phyloP scores from a whole-genome alignment of 64 coral and sea anemone genomes.

The Stichodactyla helianthus region DNA sequence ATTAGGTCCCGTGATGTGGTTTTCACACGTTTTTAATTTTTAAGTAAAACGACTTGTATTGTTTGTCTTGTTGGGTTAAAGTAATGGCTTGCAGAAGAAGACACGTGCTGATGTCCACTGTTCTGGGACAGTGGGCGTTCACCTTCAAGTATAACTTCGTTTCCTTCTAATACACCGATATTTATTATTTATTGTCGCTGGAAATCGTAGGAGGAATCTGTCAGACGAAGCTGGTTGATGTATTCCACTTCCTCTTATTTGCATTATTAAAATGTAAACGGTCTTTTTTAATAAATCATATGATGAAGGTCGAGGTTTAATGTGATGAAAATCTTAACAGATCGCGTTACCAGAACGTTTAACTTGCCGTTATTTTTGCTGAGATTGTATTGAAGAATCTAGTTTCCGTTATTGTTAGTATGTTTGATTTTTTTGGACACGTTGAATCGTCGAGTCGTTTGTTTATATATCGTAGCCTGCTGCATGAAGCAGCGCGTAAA shows the following conservation, averaged over 20 bases:
- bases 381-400: background rate
- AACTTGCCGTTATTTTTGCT: background rate
- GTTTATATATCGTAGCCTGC: too few species aligned
- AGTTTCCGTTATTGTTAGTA: background rate
- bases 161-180: background rate
- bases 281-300: background rate
- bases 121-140: slow-evolving; percentile 11
- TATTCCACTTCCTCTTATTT: background rate
- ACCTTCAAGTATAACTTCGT: background rate
- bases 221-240: background rate
- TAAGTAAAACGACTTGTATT: background rate
- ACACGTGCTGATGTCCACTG: background rate
- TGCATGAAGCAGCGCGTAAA: too few species aligned
- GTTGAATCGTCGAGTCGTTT: background rate
- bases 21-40: background rate
- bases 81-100: background rate
- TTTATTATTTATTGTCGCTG: background rate
- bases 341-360: background rate
- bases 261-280: background rate
- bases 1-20: background rate
- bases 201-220: background rate
- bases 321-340: background rate
- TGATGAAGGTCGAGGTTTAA: background rate
- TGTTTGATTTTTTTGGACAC: background rate
- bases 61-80: background rate